A percentile compares a stretch with the other conserved stretches of the same genome.
Conservation (phyloP, 2,113 vertebrate genomes). For the Festucalex cinctus region DNA sequence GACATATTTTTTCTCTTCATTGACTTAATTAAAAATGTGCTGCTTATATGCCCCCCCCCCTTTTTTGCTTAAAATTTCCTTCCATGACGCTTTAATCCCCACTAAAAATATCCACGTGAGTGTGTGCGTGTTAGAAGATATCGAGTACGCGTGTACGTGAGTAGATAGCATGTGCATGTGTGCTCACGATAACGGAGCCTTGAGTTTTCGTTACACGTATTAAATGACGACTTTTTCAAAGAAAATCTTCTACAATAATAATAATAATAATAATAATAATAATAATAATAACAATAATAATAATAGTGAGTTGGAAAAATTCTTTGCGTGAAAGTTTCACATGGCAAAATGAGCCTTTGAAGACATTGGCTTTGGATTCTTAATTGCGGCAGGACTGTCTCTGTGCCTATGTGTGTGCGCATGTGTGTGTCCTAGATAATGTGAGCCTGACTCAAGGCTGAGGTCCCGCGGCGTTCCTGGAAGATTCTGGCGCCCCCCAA, state of each 20-base stretch:
- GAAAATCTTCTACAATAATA: slow-evolving; percentile 55
- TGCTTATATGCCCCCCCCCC: slow-evolving; percentile 69
- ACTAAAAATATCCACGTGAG: neutral
- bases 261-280: neutral
- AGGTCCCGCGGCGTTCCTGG: slow-evolving; percentile 47
- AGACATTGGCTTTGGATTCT: slow-evolving; percentile 51
- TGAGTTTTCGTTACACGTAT: slow-evolving; percentile 67
- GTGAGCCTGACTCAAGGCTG: slow-evolving; percentile 28
- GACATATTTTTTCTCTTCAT: slow-evolving; percentile 66
- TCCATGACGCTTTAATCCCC: slow-evolving; percentile 49
- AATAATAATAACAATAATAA: neutral
- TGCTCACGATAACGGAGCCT: neutral
- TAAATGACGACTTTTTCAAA: slow-evolving; percentile 60
- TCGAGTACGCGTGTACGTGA: neutral
- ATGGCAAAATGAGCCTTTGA: slow-evolving; percentile 70
- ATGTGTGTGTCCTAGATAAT: slow-evolving; percentile 12
- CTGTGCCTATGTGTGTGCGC: slow-evolving; percentile 20
- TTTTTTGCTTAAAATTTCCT: slow-evolving; percentile 70
- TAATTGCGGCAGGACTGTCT: slow-evolving; percentile 49
- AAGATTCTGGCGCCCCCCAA: slow-evolving; percentile 44
- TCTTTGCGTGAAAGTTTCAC: slow-evolving; percentile 62
- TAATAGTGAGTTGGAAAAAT: slow-evolving; percentile 59
- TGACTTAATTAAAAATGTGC: slow-evolving; percentile 71
- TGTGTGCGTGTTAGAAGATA: slow-evolving; percentile 21
- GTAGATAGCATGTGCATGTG: neutral